phyloP scores from a whole-genome alignment of 2,797 vertebrate genomes.

The Pseudochaenichthys georgianus region DNA sequence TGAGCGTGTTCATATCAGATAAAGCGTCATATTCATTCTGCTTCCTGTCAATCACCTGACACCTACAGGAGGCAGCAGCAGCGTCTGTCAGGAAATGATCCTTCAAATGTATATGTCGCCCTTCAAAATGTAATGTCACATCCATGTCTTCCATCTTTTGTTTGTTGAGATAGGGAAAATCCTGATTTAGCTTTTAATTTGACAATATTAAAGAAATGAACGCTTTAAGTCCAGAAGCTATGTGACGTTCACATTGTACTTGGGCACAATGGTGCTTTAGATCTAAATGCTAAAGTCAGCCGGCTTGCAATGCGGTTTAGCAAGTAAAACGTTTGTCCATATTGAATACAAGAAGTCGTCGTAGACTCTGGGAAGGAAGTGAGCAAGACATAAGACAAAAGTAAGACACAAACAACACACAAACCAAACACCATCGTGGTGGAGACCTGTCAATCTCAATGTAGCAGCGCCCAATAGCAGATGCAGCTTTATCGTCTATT shows the following conservation, averaged over 20 bases:
- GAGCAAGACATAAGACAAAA: too few relatives aligned
- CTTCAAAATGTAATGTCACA: slow-evolving; percentile 22
- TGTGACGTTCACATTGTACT: background rate
- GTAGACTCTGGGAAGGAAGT: too few relatives aligned
- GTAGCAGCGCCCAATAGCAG: too few relatives aligned
- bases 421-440: too few relatives aligned
- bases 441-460: too few relatives aligned
- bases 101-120: slow-evolving; percentile 11
- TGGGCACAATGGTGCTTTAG: background rate
- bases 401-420: too few relatives aligned
- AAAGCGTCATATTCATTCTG: slow-evolving; percentile 40
- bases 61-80: slow-evolving; percentile 37
- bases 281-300: background rate
- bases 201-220: background rate
- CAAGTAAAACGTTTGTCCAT: too few relatives aligned
- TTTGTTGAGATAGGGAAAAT: slow-evolving; percentile 16
- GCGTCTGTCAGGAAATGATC: slow-evolving; percentile 44
- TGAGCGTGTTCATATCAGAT: slow-evolving; percentile 44
- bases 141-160: slow-evolving; percentile 17
- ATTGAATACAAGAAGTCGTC: too few relatives aligned
- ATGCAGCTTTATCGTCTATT: too few relatives aligned
- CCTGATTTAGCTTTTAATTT: background rate
- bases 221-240: background rate
- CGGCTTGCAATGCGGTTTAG: background rate
- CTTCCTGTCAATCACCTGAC: slow-evolving; percentile 48